Base-by-base conservation (phyloP, 2,113 vertebrate species). In the Perca fluviatilis region DNA sequence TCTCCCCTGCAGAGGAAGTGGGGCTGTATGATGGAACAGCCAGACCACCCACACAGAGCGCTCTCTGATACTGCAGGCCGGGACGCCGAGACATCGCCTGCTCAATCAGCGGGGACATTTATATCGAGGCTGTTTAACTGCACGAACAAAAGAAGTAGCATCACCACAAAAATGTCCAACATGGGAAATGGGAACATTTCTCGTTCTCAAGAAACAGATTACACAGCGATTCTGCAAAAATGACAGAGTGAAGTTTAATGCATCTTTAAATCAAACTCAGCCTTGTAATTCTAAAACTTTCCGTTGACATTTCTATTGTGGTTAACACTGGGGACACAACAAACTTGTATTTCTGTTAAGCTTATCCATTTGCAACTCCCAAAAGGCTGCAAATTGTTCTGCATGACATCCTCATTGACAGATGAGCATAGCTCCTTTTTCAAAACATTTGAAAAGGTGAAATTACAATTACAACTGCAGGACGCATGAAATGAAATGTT, bases 21-120 rank as follows among this genome's bases (percentile, higher is more conserved):
- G 4, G 53, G 23, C 77, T 75, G 81, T 78, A 60, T 36, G 62
- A 77, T 82, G 25, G 77, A 79, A 11, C 25, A 54, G 19, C 18
- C 21, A 46, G 92, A 90, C 91, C 89, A 91, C 92, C 89, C 90
- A 88, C 23, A 21, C 15, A 1, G 40, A 60, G 43, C 30, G 63
- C 53, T 21, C 21, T 63, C 10, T 73, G 77, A 85, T 74, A 9
- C 64, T 64, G 62, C 50, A 49, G 60, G 36, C 70, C n/a, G 70
- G 58, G 54, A 50, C 27, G 46, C 68, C 16, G 51, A 63, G 77
- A 8, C 16, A 21, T 56, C 3, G 15, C 62, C 74, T 76, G 85
- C 80, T 61, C 16, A 53, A 82, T 65, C 86, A 61, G 69, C 62
- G 71, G 82, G 63, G 23, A 76, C 5, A 62, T 77, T 57, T 25